Evolutionary conservation across 2,113 vertebrate genomes (phyloP).

Genomic region (Camelus bactrianus): DNA sequence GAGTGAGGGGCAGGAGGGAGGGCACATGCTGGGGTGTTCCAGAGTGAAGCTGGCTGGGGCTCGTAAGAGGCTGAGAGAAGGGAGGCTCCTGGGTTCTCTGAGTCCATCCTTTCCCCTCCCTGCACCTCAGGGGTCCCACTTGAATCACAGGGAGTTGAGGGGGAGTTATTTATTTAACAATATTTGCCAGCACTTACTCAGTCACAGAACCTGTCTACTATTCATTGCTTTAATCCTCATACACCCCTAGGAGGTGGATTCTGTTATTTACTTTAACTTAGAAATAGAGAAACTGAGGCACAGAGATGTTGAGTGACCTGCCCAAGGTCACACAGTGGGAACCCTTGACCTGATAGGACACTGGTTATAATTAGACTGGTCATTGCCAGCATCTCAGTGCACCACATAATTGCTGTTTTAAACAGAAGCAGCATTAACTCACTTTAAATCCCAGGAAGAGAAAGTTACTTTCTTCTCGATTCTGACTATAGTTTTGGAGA

Average conservation of each 20-base stretch:
- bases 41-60: not conserved
- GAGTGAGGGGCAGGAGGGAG: not conserved
- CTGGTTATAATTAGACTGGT: not conserved
- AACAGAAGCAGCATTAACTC: not conserved
- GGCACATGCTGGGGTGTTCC: rapidly evolving
- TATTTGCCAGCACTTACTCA: not conserved
- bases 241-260: too few relatives aligned
- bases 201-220: not conserved
- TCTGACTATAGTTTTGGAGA: not conserved
- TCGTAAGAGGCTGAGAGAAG: not conserved
- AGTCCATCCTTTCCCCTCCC: not conserved
- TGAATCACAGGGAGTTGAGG: rapidly evolving
- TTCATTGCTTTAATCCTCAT: not conserved
- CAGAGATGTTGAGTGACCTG: not conserved
- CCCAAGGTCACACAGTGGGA: not conserved
- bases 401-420: not conserved
- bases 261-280: not conserved
- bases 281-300: not conserved
- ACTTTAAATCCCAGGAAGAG: not conserved
- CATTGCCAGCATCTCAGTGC: not conserved
- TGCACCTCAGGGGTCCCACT: rapidly evolving
- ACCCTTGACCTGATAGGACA: not conserved
- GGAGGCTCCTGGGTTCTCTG: not conserved
- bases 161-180: not conserved
- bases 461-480: not conserved